Evolutionary conservation across 2,113 vertebrate genomes (phyloP).

Genomic region (Pongo abelii): DNA sequence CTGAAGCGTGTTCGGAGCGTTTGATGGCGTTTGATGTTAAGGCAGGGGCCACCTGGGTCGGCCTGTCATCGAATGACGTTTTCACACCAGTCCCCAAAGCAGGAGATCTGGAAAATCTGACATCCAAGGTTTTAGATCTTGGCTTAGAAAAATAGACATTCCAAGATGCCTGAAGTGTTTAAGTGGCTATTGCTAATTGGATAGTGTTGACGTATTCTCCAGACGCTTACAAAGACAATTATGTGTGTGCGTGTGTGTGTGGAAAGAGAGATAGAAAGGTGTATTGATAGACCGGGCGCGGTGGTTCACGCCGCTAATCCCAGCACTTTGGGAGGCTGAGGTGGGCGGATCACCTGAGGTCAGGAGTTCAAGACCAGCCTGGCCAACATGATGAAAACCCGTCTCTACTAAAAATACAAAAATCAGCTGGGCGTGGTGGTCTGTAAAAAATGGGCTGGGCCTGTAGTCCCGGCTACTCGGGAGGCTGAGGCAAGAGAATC

Average conservation of each 20-base stretch:
- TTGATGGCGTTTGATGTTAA: not conserved
- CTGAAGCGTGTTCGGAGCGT: not conserved
- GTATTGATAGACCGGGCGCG: rapidly evolving
- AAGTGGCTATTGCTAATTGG: not conserved
- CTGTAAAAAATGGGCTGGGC: no score
- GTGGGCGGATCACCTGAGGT: rapidly evolving
- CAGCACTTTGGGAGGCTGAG: no score
- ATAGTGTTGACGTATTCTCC: not conserved
- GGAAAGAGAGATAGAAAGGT: no score
- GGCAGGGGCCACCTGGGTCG: constrained; percentile 26
- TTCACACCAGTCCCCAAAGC: not conserved
- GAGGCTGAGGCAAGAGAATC: no score
- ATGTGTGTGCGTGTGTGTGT: rapidly evolving
- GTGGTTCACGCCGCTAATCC: rapidly evolving
- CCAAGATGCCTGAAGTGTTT: not conserved
- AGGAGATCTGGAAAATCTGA: not conserved
- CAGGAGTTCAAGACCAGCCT: no score
- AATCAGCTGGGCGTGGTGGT: no score
- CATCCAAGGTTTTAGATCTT: not conserved
- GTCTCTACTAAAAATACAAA: no score
- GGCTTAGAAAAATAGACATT: not conserved
- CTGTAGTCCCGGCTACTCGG: no score
- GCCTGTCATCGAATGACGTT: not conserved
- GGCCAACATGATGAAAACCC: no score
- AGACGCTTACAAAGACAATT: not conserved